phyloP scores from a whole-genome alignment of 2,113 vertebrate genomes.

The Nesospiza acunhae region DNA sequence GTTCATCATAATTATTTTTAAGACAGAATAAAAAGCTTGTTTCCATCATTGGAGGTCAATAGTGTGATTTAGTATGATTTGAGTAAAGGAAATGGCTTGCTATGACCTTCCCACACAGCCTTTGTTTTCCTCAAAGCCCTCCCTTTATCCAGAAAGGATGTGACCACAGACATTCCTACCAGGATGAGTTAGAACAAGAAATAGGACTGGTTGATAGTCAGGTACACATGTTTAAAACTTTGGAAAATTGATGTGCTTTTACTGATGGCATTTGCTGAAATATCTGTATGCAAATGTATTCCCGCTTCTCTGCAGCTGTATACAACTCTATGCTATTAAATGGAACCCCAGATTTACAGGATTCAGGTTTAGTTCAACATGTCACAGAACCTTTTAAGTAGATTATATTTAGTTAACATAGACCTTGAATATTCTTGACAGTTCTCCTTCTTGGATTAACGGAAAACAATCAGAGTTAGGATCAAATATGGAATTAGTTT shows the following conservation, averaged over 20 bases:
- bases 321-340: neutral
- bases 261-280: neutral
- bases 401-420: constrained; percentile 2
- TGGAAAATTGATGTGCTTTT: neutral
- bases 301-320: neutral
- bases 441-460: constrained; percentile 56
- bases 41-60: neutral
- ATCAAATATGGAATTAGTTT: constrained; percentile 71
- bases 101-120: neutral
- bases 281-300: neutral
- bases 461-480: constrained; percentile 50
- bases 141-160: neutral
- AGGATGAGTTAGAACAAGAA: neutral
- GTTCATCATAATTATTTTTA: neutral
- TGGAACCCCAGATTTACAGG: neutral
- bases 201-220: neutral
- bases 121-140: neutral
- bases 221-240: neutral
- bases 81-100: neutral
- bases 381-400: neutral
- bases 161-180: neutral
- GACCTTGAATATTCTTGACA: constrained; percentile 37
- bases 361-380: neutral
- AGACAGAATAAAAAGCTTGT: neutral
- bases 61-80: neutral